Base-by-base conservation (phyloP, 2,888 invertebrate species). In the Pasiphila rectangulata region DNA sequence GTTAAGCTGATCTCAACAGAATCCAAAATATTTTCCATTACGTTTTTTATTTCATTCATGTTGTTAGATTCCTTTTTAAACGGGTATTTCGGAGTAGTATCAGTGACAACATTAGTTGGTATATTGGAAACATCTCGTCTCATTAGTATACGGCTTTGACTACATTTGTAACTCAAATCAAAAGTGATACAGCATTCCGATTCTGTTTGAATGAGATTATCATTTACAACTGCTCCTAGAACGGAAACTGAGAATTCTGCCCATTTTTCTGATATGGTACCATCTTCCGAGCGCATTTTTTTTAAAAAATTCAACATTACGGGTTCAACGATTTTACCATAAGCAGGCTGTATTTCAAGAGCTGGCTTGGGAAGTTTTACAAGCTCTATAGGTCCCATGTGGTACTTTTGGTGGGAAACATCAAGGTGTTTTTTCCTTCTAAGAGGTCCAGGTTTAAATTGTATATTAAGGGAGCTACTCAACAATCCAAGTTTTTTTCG, bases 1-100 rank as follows among this genome's bases (percentile, higher is more conserved):
- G 89, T 79, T 62, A 91, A 79, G 59, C 90, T 90, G 24, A 91
- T 90, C 66, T 92, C 91, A 20, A 93, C 90, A n/a, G 91, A 86
- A 56, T 88, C 83, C 41, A 93, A 70, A 61, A 93, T 87, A 50
- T 90, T 84, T 19, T 81, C 68, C 30, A 93, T 56, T 16, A 92
- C 73, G 4, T 75, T 75, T 66, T 80, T 73, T 21, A 87, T 70
- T 54, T 75, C 81, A 27, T 64, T 51, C 30, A 55, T 38, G 37
- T 25, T 34, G 16, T 50, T 27, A 34, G 3, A 10, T 48, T 41
- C 21, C 12, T 27, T 32, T 21, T 34, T 16, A 15, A 9, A 21
- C 23, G 40, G 16, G 15, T 17, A 17, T 4, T 6, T 13, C 16
- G n/a, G 1, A 15, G 5, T 27, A 32, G 7, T 42, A 10, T 20